Conservation (phyloP, 2,888 invertebrate species). For the Trissolcus brochymenae region DNA sequence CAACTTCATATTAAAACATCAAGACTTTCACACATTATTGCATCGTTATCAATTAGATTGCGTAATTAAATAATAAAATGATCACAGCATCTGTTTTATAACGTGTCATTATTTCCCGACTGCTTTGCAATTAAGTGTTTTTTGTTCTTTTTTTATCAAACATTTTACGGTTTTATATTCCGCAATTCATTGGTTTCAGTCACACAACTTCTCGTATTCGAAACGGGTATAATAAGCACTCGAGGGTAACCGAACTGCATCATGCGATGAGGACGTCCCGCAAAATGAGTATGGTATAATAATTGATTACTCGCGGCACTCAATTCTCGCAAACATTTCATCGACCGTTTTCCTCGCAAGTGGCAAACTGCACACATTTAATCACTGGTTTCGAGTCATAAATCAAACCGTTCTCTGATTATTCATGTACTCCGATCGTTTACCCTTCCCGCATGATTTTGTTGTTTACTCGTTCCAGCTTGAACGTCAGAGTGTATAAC, state of each 20-base stretch:
- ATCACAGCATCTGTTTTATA: neutral
- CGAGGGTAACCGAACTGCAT: slow-evolving; percentile 34
- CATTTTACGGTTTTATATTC: slow-evolving; percentile 12
- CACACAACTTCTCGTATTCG: slow-evolving; percentile 7
- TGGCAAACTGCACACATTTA: slow-evolving; percentile 33
- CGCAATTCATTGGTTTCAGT: slow-evolving; percentile 2
- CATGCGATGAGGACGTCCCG: slow-evolving; percentile 30
- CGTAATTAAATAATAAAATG: slow-evolving; percentile 22
- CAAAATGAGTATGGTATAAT: slow-evolving; percentile 32
- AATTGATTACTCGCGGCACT: slow-evolving; percentile 46
- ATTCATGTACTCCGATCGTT: slow-evolving; percentile 35
- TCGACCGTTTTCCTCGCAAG: slow-evolving; percentile 25
- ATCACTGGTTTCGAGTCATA: slow-evolving; percentile 27
- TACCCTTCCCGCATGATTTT: slow-evolving; percentile 16
- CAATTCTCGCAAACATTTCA: slow-evolving; percentile 32
- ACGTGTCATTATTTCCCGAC: slow-evolving; percentile 9
- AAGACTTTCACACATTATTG: neutral
- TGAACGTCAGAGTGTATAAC: neutral
- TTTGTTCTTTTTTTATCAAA: slow-evolving; percentile 13
- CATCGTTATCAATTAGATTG: neutral
- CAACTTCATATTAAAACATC: neutral
- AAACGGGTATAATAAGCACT: slow-evolving; percentile 33
- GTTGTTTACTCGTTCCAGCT: no score
- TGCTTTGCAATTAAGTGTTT: slow-evolving; percentile 17
- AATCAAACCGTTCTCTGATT: slow-evolving; percentile 30